Base-by-base conservation (phyloP, 1,140 invertebrate genomes). In the Drosophila subpulchrella region DNA sequence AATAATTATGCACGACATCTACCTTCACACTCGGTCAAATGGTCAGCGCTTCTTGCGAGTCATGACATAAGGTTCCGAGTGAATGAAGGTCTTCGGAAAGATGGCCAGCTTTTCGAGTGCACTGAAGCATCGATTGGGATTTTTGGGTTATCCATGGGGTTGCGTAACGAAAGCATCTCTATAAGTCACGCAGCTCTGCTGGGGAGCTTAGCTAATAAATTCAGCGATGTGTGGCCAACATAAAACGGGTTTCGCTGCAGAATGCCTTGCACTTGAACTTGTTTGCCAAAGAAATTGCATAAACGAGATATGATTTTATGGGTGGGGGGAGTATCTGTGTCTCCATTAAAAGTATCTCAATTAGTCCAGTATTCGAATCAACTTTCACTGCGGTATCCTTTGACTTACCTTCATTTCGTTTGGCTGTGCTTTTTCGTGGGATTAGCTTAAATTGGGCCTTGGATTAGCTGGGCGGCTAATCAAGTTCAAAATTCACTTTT, bases 1-100 rank as follows among this genome's bases (percentile, higher is more conserved):
- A 88, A 88, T 88, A 89, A 88, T 83, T 88, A 89, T 88, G 76
- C 80, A 83, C 79, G 72, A 83, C 63, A 79, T 62, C 68, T 83
- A 77, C 71, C 79, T 73, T 74, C 75, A 61, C 83, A 79, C 63
- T 70, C 63, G 78, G 56, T 77, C 67, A 76, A 54, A 44, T 62
- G 63, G 57, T 36, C 50, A 7, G 2, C 50, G 51, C 44, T 50
- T 62, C 60, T 78, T 53, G 71, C 20, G 38, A 24, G 12, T 17
- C 27, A 62, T 88, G 83, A 88, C 73, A 89, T 88, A 88, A 88
- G 77, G 50, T 70, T 47, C 36, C 53, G 50, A 58, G 30, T 39
- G 58, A 71, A 17, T 47, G 54, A 63, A 51, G 60, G 58, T 61
- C 24, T 59, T 17, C 51, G 13, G 3, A 47, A 41, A 50, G n/a